These are phyloP conservation scores for Macropis europaea DNA, from an alignment of 2,888 invertebrate species.

Conservation along the genomic window DNA sequence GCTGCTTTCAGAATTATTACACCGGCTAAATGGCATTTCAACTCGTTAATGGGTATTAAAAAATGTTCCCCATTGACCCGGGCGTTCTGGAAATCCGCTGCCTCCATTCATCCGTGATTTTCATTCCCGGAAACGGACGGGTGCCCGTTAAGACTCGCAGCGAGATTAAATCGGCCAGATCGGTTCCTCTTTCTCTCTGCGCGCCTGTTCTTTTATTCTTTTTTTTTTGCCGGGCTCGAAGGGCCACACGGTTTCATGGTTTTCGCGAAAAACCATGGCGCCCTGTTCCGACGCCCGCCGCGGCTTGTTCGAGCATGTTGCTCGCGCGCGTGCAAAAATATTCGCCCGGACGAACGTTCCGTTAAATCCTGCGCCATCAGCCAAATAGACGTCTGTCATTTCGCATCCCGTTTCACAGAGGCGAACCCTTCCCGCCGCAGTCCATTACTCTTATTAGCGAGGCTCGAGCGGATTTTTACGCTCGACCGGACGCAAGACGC, in stretches of 20 bases:
- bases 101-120: conserved; percentile 33
- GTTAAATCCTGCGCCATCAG: conserved; percentile 56
- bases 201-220: not conserved
- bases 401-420: conserved; percentile 31
- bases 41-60: conserved; percentile 53
- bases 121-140: not conserved
- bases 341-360: conserved; percentile 40
- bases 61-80: conserved; percentile 44
- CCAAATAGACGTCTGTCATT: conserved; percentile 60
- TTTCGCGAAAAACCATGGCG: conserved; percentile 28
- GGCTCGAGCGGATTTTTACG: conserved; percentile 15
- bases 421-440: conserved; percentile 27
- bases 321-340: conserved; percentile 56
- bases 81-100: conserved; percentile 17
- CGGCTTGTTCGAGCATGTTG: conserved; percentile 54
- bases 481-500: not conserved
- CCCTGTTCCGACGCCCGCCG: conserved; percentile 20
- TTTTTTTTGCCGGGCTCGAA: conserved; percentile 27
- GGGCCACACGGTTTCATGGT: conserved; percentile 12
- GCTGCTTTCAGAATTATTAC: conserved; percentile 52
- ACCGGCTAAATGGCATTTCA: conserved; percentile 37
- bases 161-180: conserved; percentile 46
- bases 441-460: conserved; percentile 64
- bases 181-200: conserved; percentile 1
- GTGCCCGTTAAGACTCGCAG: conserved; percentile 15